Base-by-base conservation (phyloP, 2,113 vertebrate genomes). In the Gadus chalcogrammus region DNA sequence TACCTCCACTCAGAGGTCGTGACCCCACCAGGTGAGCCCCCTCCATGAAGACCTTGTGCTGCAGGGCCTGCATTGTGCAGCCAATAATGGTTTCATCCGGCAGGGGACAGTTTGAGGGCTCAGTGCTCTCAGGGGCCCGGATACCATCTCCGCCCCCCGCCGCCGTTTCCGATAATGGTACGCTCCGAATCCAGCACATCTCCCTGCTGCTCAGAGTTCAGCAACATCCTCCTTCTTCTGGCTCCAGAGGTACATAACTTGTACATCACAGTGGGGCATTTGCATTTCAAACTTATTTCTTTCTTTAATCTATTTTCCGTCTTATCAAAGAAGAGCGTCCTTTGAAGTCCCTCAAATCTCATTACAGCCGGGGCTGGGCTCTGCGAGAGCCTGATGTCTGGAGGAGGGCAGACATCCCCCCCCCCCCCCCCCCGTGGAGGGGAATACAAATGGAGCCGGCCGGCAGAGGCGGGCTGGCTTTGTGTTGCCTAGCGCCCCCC, bases 291-390 rank as follows among this genome's bases (percentile, higher is more conserved):
- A 80, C 80, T 78, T 79, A 74, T 84, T 90, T 90, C 84, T 84
- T 86, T 77, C 87, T 83, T 71, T 52, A 6, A 81, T 89, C 83
- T 84, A 71, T 86, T 85, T 82, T 83, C 22, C 59, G 6, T 9
- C 42, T 48, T 48, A 48, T 88, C 79, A 86, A 88, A 89, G 78
- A 73, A 86, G 77, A 70, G 68, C 31, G 75, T 77, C 83, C 91
- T 91, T 91, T 91, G 89, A 92, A 89, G 88, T 91, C 81, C 83
- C 84, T 88, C 81, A 91, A 91, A 93, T 92, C 90, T 91, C 88
- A 92, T 93, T 92, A 92, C 75, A 63, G 66, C 58, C 27, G 63
- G 67, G 76, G 82, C 78, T 82, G 79, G 60, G 78, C 58, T 64
- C 71, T 65, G 62, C 77, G 80, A 75, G 73, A 79, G 75, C 61